Percentiles rank a stretch among this genome's conserved stretches.
Conservation (phyloP, 2,797 vertebrate genomes). For the Cyclura pinguis region DNA sequence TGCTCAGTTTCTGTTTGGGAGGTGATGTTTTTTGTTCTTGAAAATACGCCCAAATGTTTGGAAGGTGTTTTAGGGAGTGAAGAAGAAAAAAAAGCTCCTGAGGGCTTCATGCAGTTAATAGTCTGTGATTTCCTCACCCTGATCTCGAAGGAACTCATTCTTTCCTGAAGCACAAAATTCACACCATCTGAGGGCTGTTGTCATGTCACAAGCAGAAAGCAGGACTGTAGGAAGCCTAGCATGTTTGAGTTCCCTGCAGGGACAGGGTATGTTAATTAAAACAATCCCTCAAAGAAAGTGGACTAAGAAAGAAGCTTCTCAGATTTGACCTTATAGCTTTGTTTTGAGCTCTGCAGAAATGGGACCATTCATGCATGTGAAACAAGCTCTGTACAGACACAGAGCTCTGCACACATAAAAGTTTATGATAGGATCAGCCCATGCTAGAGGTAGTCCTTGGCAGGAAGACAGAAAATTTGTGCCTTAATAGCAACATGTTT, state of each 20-base stretch:
- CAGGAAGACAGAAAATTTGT: background rate
- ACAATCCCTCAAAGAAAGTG: background rate
- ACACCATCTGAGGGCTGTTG: background rate
- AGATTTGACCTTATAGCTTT: background rate
- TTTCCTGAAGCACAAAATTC: background rate
- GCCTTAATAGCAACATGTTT: background rate
- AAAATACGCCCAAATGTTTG: no score
- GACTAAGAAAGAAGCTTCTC: background rate
- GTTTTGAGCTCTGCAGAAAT: background rate
- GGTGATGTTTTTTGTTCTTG: no score
- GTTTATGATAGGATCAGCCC: background rate
- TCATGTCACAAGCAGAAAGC: background rate
- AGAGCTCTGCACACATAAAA: background rate
- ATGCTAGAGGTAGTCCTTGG: background rate
- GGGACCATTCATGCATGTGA: background rate
- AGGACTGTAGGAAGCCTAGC: background rate
- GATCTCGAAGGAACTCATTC: background rate
- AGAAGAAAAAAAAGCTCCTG: no score
- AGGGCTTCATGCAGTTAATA: no score
- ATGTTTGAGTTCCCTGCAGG: background rate
- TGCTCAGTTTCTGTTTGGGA: no score
- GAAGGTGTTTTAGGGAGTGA: no score
- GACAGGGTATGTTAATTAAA: background rate
- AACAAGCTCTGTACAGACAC: background rate
- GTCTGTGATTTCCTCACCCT: no score